A percentile compares a stretch with the other conserved stretches of the same genome.
These are phyloP conservation scores for Chorisops tibialis DNA, from an alignment of 2,888 invertebrate genomes.

Conservation along the genomic window DNA sequence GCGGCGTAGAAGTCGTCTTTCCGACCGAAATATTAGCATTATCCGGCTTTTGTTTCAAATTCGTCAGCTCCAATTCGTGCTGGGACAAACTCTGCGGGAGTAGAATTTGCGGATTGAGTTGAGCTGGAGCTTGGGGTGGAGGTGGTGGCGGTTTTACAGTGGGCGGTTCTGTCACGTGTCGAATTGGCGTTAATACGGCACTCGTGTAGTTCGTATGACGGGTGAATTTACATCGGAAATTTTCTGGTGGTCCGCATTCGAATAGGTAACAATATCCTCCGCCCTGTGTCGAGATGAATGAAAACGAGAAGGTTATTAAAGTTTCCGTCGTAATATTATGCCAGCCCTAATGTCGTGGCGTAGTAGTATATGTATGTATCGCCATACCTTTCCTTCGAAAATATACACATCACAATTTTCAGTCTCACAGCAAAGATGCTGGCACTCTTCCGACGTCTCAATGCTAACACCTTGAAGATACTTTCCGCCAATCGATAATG, in stretches of 20 bases:
- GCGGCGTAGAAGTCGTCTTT: constrained; percentile 24
- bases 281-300: no score
- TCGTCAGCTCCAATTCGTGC: constrained; percentile 51
- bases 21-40: constrained; percentile 43
- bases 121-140: constrained; percentile 30
- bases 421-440: constrained; percentile 83
- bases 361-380: no score
- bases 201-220: constrained; percentile 84
- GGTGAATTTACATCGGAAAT: constrained; percentile 91
- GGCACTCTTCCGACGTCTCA: constrained; percentile 75
- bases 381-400: constrained; percentile 82
- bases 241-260: constrained; percentile 84
- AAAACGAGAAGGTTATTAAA: not conserved
- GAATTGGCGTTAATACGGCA: constrained; percentile 71
- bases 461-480: constrained; percentile 83
- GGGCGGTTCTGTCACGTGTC: constrained; percentile 43
- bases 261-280: constrained; percentile 87
- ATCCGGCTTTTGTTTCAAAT: constrained; percentile 47
- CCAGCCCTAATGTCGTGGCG: no score
- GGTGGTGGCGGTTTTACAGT: constrained; percentile 35
- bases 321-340: no score
- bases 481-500: constrained; percentile 81
- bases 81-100: constrained; percentile 41
- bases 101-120: not conserved
- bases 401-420: constrained; percentile 86